Percentiles rank a stretch among this genome's conserved stretches.
These are phyloP conservation scores for Rotaria macrura DNA, from an alignment of 2,888 invertebrate genomes.

Conservation along the genomic window DNA sequence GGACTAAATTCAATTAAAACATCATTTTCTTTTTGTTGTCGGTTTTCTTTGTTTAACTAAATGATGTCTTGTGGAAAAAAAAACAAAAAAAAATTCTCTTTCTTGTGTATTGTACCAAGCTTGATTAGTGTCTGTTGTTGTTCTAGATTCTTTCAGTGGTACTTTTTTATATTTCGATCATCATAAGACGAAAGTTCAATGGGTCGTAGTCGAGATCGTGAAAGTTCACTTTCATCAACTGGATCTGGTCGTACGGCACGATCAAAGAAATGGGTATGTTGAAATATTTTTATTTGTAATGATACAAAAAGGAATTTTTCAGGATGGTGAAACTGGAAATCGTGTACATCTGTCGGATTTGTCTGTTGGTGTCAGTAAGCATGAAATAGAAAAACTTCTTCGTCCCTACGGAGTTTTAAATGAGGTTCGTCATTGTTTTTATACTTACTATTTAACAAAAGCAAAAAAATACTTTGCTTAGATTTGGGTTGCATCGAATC, in stretches of 20 bases:
- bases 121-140: background rate
- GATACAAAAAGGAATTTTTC: background rate
- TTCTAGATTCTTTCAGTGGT: background rate
- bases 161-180: background rate
- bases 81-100: background rate
- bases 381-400: slow-evolving; percentile 55
- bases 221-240: background rate
- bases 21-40: background rate
- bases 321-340: slow-evolving; percentile 43
- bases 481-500: slow-evolving; percentile 56
- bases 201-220: slow-evolving; percentile 17
- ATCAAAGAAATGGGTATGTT: background rate
- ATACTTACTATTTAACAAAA: no score
- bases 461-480: background rate
- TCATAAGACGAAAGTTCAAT: no score
- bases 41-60: background rate
- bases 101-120: slow-evolving; percentile 8
- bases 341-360: slow-evolving; percentile 55
- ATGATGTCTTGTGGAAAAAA: background rate
- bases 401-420: slow-evolving; percentile 54
- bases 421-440: slow-evolving; percentile 47
- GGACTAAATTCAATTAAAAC: background rate
- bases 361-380: slow-evolving; percentile 53
- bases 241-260: background rate
- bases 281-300: background rate